Evolutionary conservation across 35 echinoderm and acorn worm genomes (phyloP).

Genomic region (Holothuria glaberrima): DNA sequence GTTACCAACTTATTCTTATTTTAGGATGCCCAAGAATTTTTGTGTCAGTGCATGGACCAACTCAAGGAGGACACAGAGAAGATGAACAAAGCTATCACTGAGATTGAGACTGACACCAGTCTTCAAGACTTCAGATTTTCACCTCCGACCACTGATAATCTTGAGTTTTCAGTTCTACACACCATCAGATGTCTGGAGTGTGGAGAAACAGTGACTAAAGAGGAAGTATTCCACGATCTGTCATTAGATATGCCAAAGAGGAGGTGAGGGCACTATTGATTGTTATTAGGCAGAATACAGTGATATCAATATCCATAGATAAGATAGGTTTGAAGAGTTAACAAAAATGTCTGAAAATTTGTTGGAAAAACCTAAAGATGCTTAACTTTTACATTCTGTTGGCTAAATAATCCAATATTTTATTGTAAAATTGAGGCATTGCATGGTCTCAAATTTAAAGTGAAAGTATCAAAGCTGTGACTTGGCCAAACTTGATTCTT

Average conservation of each 20-base stretch:
- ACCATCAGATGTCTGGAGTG: slow-evolving; percentile 84
- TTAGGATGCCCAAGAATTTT: slow-evolving; percentile 98
- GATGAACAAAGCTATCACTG: slow-evolving; percentile 65
- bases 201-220: slow-evolving; percentile 77
- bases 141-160: slow-evolving; percentile 74
- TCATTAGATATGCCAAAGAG: slow-evolving; percentile 86
- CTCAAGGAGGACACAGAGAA: slow-evolving; percentile 91
- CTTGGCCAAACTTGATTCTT: too few relatives aligned
- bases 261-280: slow-evolving; percentile 56
- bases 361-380: too few relatives aligned
- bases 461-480: too few relatives aligned
- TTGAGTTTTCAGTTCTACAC: slow-evolving; percentile 90
- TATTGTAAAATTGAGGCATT: too few relatives aligned
- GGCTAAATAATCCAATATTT: too few relatives aligned
- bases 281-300: too few relatives aligned
- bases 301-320: too few relatives aligned
- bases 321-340: too few relatives aligned
- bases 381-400: too few relatives aligned
- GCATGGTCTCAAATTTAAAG: too few relatives aligned
- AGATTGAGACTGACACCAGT: background rate
- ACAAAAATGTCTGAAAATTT: too few relatives aligned
- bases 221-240: slow-evolving; percentile 83
- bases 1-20: slow-evolving; percentile 50
- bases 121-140: background rate
- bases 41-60: slow-evolving; percentile 97